These are phyloP conservation scores for Blastomussa wellsi DNA, from an alignment of 92 coral and sea anemone species.

Conservation along the genomic window DNA sequence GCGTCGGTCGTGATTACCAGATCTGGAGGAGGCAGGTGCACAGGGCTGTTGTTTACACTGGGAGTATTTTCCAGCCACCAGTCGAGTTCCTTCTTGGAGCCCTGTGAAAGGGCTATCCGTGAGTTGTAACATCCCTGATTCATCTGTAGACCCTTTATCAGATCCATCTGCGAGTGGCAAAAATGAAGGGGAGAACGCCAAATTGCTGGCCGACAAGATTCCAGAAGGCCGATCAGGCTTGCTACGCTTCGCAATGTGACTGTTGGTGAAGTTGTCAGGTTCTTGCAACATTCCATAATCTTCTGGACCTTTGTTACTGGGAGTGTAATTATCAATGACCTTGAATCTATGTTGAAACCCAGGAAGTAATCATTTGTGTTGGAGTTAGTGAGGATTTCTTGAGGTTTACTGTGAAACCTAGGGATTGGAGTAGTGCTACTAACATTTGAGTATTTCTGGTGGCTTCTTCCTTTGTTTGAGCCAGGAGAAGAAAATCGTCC, in stretches of 20 bases:
- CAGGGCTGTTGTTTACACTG: background rate
- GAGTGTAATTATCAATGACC: background rate
- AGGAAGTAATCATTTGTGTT: background rate
- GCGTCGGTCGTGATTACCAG: conserved; percentile 4
- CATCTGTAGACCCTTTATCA: conserved; percentile 26
- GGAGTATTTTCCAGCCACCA: conserved; percentile 8
- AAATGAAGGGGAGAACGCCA: conserved; percentile 38
- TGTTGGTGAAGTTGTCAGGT: background rate
- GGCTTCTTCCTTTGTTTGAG: background rate
- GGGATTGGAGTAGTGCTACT: conserved; percentile 10
- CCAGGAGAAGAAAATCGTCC: conserved; percentile 34
- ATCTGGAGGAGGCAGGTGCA: background rate
- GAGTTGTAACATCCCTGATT: background rate
- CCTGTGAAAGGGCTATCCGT: background rate
- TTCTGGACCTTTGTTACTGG: background rate
- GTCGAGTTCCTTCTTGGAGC: background rate
- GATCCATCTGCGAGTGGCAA: conserved; percentile 30
- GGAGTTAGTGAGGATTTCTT: conserved; percentile 24
- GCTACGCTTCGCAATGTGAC: background rate
- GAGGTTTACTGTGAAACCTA: conserved; percentile 24
- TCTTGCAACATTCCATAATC: background rate
- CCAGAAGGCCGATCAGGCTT: conserved; percentile 36
- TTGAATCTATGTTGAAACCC: too few relatives aligned
- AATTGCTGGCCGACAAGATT: conserved; percentile 48
- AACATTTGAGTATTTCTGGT: background rate